These are phyloP conservation scores for Pholis gunnellus DNA, from an alignment of 2,113 vertebrate genomes.

Conservation along the genomic window DNA sequence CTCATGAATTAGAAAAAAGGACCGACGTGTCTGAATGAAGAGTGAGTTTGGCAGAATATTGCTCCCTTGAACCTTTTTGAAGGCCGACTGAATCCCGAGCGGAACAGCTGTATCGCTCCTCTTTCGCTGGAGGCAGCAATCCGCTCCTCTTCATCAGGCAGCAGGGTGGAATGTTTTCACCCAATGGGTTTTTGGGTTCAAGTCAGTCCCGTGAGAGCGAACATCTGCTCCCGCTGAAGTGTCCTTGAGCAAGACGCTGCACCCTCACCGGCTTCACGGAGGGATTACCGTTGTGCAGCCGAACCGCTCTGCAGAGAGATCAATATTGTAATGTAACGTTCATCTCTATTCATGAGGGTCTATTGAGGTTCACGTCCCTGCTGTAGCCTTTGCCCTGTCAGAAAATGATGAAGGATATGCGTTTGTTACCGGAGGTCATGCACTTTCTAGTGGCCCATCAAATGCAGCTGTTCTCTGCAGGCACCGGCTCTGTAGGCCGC, in stretches of 20 bases:
- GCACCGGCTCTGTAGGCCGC: neutral
- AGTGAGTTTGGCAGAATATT: slow-evolving; percentile 48
- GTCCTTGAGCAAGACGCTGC: slow-evolving; percentile 64
- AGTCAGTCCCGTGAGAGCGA: slow-evolving; percentile 54
- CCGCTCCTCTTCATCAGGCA: slow-evolving; percentile 57
- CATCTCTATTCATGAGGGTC: slow-evolving; percentile 45
- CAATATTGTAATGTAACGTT: slow-evolving; percentile 32
- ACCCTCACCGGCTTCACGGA: slow-evolving; percentile 30
- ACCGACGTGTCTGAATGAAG: slow-evolving; percentile 26
- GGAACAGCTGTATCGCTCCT: slow-evolving; percentile 55
- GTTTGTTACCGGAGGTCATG: slow-evolving; percentile 10
- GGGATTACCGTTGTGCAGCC: slow-evolving; percentile 27
- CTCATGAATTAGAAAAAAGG: slow-evolving; percentile 61
- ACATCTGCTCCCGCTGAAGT: slow-evolving; percentile 65
- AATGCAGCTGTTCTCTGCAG: slow-evolving; percentile 40
- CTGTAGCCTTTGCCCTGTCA: slow-evolving; percentile 39
- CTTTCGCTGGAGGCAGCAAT: slow-evolving; percentile 52
- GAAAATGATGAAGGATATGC: neutral
- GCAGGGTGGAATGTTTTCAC: slow-evolving; percentile 66
- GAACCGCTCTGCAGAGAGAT: slow-evolving; percentile 36
- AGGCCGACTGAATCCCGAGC: slow-evolving; percentile 51
- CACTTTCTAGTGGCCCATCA: slow-evolving; percentile 7
- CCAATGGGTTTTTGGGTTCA: slow-evolving; percentile 49
- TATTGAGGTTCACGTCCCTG: slow-evolving; percentile 31
- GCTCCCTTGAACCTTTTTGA: slow-evolving; percentile 57